A percentile compares a stretch with the other conserved stretches of the same genome.
phyloP scores from a whole-genome alignment of 2,888 invertebrate species.

The Laspeyria flexula region DNA sequence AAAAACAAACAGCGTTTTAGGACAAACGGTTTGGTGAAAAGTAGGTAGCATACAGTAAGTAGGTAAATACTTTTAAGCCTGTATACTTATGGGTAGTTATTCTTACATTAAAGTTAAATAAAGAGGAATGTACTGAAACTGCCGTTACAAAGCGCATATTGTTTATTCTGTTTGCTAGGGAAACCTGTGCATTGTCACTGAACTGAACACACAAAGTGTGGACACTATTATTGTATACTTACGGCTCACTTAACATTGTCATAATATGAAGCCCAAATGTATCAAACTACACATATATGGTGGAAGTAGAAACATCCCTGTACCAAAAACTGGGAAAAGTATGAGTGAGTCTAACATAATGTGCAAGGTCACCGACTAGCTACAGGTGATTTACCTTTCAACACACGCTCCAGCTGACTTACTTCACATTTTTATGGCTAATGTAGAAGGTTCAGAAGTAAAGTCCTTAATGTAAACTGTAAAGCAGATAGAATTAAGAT shows the following conservation, averaged over 20 bases:
- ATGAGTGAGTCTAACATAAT: too few species aligned
- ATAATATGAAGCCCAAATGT: background rate
- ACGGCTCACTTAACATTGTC: background rate
- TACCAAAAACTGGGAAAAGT: too few species aligned
- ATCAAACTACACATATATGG: background rate
- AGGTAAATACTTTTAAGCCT: constrained; percentile 32
- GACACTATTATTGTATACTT: background rate
- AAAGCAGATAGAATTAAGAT: too few species aligned
- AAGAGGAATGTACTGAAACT: constrained; percentile 48
- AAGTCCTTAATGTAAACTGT: too few species aligned
- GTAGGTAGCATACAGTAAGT: constrained; percentile 45
- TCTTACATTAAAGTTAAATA: constrained; percentile 44
- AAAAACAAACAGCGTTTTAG: constrained; percentile 67
- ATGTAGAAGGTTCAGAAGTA: too few species aligned
- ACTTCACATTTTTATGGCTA: too few species aligned
- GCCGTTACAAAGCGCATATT: constrained; percentile 55
- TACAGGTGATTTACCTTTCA: too few species aligned
- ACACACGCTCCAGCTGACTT: too few species aligned
- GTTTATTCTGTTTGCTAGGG: constrained; percentile 46
- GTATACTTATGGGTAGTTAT: constrained; percentile 35
- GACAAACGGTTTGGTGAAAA: constrained; percentile 54
- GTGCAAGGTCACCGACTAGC: too few species aligned
- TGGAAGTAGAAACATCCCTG: too few species aligned
- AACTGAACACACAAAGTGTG: background rate
- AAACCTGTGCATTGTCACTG: constrained; percentile 38